A percentile compares a stretch with the other conserved stretches of the same genome.
These are phyloP conservation scores for Mormyrops attenuatus DNA, from an alignment of 2,797 vertebrate species.

Conservation along the genomic window DNA sequence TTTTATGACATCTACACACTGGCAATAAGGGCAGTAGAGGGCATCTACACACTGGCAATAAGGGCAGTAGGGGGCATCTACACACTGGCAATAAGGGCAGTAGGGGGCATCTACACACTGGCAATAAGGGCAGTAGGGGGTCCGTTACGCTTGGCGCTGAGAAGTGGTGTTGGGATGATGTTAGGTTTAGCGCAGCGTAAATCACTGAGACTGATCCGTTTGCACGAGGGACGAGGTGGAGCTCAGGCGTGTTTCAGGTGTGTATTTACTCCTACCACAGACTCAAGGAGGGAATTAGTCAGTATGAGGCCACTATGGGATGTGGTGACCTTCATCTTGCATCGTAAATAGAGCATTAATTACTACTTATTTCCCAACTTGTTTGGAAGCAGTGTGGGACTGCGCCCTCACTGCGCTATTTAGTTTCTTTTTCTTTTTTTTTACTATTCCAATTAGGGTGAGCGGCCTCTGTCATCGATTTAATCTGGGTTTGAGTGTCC, in stretches of 20 bases:
- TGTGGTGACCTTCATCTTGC: conserved; percentile 23
- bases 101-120: background rate
- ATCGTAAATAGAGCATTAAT: conserved; percentile 16
- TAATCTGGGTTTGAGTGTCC: background rate
- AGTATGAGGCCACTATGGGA: background rate
- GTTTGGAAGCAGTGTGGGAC: conserved; percentile 18
- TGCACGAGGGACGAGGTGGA: background rate
- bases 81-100: background rate
- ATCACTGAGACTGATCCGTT: background rate
- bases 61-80: too few species aligned
- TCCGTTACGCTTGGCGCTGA: background rate
- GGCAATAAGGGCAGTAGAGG: too few species aligned
- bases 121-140: background rate
- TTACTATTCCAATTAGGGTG: conserved; percentile 9
- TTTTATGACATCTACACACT: background rate
- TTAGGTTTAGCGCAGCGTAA: background rate
- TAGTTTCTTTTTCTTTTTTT: background rate
- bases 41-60: background rate
- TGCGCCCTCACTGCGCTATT: conserved; percentile 5
- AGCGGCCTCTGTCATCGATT: background rate
- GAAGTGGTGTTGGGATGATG: background rate
- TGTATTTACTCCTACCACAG: background rate
- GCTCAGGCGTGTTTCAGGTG: background rate
- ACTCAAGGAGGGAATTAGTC: background rate
- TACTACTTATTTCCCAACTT: conserved; percentile 11